Conservation (phyloP, 2,888 invertebrate genomes). For the Cryptocheilus praepositus region DNA sequence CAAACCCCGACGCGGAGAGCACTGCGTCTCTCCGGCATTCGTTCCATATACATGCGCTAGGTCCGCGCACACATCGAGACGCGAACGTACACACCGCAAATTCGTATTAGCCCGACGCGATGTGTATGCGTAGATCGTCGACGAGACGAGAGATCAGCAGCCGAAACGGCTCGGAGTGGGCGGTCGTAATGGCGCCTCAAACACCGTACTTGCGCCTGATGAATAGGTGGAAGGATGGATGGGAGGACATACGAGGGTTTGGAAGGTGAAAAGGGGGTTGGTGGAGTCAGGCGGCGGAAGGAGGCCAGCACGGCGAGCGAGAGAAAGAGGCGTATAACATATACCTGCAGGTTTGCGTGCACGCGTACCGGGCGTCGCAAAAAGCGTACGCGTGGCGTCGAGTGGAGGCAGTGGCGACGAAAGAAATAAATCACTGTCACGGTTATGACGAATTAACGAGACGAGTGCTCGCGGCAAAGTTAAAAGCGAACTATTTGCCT, state of each 20-base stretch:
- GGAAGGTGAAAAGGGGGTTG: slow-evolving; percentile 35
- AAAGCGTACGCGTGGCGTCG: too few species aligned
- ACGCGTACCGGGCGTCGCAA: too few species aligned
- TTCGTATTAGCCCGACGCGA: background rate
- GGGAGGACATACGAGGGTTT: slow-evolving; percentile 34
- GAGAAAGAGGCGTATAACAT: background rate
- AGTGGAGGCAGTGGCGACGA: too few species aligned
- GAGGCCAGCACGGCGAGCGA: background rate
- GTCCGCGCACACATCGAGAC: background rate
- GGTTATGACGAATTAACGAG: too few species aligned
- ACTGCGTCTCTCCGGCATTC: background rate
- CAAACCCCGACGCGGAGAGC: background rate
- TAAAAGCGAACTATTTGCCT: too few species aligned
- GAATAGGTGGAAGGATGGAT: slow-evolving; percentile 38
- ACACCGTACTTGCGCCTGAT: slow-evolving; percentile 43
- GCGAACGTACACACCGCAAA: background rate
- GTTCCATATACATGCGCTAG: background rate
- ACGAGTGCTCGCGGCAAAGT: too few species aligned
- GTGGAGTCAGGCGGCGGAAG: background rate
- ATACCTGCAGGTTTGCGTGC: too few species aligned
- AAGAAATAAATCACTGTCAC: too few species aligned
- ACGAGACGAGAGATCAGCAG: slow-evolving; percentile 36
- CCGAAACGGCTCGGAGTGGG: slow-evolving; percentile 34
- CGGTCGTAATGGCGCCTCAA: slow-evolving; percentile 48
- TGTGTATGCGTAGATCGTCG: slow-evolving; percentile 10